Evolutionary conservation across 2,797 vertebrate species (phyloP), one percentile per base, ranked within the genome.

Genomic region (Syngnathus acus): DNA sequence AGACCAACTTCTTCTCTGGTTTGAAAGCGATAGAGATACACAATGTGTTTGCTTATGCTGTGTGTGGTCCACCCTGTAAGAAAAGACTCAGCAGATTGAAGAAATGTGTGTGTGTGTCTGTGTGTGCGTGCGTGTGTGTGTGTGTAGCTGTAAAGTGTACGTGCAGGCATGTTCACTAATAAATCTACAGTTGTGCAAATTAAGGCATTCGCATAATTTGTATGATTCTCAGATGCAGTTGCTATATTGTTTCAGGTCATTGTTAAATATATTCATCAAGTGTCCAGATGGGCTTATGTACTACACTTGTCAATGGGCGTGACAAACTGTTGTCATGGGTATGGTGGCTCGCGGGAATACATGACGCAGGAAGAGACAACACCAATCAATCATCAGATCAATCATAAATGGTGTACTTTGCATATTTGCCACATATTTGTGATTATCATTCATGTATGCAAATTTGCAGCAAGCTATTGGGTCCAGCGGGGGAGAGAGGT

Each of bases 361-460:
- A 65, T 16, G 0, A 51, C 11, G 48, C 67, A 5, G 11, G 53
- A n/a, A 9, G 61, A 83, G 74, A 76, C 76, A 72, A 68, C 76
- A 76, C 71, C 77, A 83, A 85, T 86, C 84, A 86, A 88, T 89
- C 81, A 82, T 69, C 74, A 76, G 80, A 89, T 87, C 86, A 82
- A 78, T 84, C 80, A 76, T 84, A 83, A 84, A 82, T 80, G 76
- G 73, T 50, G 50, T 73, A 50, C 82, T 86, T 78, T 84, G 68
- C 81, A 86, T 85, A 77, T 77, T 72, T 72, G 48, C 76, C 69
- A 66, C 70, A 76, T 75, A 81, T 74, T 80, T 74, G 71, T 65
- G 66, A 77, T 74, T 71, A 78, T 79, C 71, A 78, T 84, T 85
- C 74, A 84, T 86, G 76, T 78, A 87, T 87, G 81, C 72, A 83